Conservation (phyloP, 2,797 vertebrate species). For the Valencia hispanica region DNA sequence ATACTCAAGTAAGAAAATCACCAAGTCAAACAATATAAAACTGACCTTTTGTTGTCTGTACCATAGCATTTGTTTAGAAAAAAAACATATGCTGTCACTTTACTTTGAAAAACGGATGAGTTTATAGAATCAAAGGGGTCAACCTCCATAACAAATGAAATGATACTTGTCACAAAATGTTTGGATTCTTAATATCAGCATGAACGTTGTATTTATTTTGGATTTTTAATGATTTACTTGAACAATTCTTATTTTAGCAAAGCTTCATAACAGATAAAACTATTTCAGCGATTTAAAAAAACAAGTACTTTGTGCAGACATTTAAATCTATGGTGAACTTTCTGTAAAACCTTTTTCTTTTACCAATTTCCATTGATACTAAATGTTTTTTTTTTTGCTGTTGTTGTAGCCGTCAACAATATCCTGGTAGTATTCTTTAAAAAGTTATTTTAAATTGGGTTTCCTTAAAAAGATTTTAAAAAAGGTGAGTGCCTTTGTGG, state of each 20-base stretch:
- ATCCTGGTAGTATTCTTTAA: neutral
- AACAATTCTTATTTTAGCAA: neutral
- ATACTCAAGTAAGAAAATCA: neutral
- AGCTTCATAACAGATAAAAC: neutral
- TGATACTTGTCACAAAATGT: neutral
- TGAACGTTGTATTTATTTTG: neutral
- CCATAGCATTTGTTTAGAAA: neutral
- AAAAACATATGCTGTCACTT: neutral
- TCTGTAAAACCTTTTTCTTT: neutral
- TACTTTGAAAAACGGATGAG: neutral
- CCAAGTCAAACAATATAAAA: neutral
- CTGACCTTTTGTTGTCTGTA: neutral
- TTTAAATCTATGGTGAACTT: no score
- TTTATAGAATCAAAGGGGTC: neutral
- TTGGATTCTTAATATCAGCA: neutral
- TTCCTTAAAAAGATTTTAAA: no score
- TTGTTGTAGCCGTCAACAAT: neutral
- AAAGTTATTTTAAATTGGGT: neutral
- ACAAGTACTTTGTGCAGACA: no score
- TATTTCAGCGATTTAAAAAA: neutral
- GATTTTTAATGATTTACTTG: neutral
- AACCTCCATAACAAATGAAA: neutral
- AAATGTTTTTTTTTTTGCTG: neutral
- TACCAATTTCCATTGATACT: neutral
- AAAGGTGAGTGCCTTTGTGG: no score